phyloP scores from a whole-genome alignment of 2,113 vertebrate species.

The Ptilonorhynchus violaceus region DNA sequence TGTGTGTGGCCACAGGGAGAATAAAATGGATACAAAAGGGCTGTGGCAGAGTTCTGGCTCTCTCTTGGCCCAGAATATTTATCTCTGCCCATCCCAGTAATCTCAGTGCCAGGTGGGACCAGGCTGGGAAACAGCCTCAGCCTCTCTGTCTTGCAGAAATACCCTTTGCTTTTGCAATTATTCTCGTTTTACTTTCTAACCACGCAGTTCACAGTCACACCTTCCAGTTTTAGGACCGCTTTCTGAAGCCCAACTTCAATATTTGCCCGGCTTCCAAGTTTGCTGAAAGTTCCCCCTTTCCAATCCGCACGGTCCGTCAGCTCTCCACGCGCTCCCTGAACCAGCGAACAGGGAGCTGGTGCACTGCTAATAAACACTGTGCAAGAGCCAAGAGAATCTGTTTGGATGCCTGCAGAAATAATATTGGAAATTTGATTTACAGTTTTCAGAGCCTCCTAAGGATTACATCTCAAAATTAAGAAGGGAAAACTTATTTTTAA shows the following conservation, averaged over 20 bases:
- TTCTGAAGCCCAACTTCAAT: not conserved
- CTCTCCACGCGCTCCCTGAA: not conserved
- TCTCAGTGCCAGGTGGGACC: not conserved
- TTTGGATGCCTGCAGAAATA: not conserved
- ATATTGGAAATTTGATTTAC: not conserved
- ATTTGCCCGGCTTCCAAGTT: not conserved
- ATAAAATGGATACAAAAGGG: rapidly evolving
- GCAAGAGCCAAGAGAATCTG: not conserved
- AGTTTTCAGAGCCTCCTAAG: not conserved
- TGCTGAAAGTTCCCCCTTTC: not conserved
- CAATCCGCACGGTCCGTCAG: rapidly evolving
- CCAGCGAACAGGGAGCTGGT: not conserved
- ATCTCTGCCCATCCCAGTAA: not conserved
- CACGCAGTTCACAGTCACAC: not conserved
- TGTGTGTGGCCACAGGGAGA: not conserved
- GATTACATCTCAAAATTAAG: not conserved
- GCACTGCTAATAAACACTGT: not conserved
- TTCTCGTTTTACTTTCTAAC: not conserved
- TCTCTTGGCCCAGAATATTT: not conserved
- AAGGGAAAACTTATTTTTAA: slow-evolving; percentile 30
- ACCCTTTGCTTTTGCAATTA: not conserved
- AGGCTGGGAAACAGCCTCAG: not conserved
- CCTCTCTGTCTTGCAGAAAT: not conserved
- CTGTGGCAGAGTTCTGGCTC: not conserved
- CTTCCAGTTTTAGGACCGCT: not conserved